A percentile compares a stretch with the other conserved stretches of the same genome.
These are phyloP conservation scores for Emydocephalus ijimae DNA, from an alignment of 2,113 vertebrate species.

Conservation along the genomic window DNA sequence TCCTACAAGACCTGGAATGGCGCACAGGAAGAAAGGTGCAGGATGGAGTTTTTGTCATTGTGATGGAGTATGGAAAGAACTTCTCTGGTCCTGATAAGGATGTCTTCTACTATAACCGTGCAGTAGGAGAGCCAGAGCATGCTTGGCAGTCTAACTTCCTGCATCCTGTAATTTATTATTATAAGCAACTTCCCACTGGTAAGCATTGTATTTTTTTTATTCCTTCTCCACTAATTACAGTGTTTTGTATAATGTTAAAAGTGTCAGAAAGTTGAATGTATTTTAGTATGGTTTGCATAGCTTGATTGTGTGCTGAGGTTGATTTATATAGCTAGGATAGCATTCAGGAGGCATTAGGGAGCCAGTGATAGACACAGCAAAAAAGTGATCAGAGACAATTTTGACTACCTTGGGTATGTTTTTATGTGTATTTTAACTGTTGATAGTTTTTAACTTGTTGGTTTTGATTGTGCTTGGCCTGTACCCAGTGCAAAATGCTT, in stretches of 20 bases:
- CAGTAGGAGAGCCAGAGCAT: conserved; percentile 83
- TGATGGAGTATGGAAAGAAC: conserved; percentile 91
- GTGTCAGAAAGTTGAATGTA: neutral
- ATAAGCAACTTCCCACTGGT: conserved; percentile 86
- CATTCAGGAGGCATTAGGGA: neutral
- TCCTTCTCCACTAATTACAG: neutral
- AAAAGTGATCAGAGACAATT: neutral
- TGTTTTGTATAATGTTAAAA: neutral
- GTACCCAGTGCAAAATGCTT: neutral
- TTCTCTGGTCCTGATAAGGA: conserved; percentile 78
- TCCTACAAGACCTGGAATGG: conserved; percentile 78
- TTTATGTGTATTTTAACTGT: neutral
- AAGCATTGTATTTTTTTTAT: conserved; percentile 16
- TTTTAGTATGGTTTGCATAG: neutral
- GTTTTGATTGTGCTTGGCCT: neutral
- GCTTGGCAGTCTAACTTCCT: conserved; percentile 96
- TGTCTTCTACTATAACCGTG: conserved; percentile 78
- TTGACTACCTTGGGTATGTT: neutral
- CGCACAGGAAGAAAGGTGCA: conserved; percentile 76
- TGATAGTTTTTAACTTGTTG: neutral
- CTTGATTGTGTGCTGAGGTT: neutral
- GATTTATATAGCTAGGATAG: neutral
- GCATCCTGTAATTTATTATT: conserved; percentile 94
- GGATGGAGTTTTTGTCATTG: conserved; percentile 81
- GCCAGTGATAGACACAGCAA: neutral